A percentile compares a stretch with the other conserved stretches of the same genome.
These are phyloP conservation scores for Luehdorfia chinensis DNA, from an alignment of 1,140 invertebrate genomes.

Conservation along the genomic window DNA sequence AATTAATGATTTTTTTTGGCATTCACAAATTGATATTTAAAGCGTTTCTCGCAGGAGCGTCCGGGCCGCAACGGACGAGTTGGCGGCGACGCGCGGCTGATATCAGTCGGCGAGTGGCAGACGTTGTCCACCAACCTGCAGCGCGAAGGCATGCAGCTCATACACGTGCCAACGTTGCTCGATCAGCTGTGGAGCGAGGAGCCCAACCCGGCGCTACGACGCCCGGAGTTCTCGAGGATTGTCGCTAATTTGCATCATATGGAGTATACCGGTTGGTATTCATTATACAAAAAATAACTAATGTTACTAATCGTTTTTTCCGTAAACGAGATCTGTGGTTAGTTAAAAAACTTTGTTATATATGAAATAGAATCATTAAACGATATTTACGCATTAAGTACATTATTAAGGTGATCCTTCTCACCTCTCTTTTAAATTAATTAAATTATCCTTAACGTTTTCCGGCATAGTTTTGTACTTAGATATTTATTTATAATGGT, in stretches of 20 bases:
- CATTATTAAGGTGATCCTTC: too few relatives aligned
- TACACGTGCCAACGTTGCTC: slow-evolving; percentile 86
- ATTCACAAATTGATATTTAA: background rate
- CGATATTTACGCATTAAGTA: too few relatives aligned
- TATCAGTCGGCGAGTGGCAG: slow-evolving; percentile 82
- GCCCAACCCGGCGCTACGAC: slow-evolving; percentile 64
- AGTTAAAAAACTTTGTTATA: too few relatives aligned
- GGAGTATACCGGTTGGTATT: slow-evolving; percentile 39
- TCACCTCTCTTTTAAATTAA: too few relatives aligned
- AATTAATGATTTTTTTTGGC: too few relatives aligned
- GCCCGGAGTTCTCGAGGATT: slow-evolving; percentile 57
- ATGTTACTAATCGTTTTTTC: too few relatives aligned
- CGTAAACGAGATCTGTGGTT: too few relatives aligned
- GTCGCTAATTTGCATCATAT: slow-evolving; percentile 77
- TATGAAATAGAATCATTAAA: too few relatives aligned
- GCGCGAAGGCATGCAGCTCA: slow-evolving; percentile 77
- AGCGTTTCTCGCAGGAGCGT: slow-evolving; percentile 70
- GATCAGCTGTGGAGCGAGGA: slow-evolving; percentile 88
- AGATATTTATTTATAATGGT: too few relatives aligned
- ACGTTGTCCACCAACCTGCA: slow-evolving; percentile 78
- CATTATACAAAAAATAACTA: too few relatives aligned
- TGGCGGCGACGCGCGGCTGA: slow-evolving; percentile 89
- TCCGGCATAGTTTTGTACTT: too few relatives aligned
- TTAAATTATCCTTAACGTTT: too few relatives aligned
- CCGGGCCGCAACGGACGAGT: slow-evolving; percentile 81